Percentiles rank a stretch among this genome's conserved stretches.
Evolutionary conservation across 2,797 vertebrate genomes (phyloP).

Genomic region (Mycteria americana): DNA sequence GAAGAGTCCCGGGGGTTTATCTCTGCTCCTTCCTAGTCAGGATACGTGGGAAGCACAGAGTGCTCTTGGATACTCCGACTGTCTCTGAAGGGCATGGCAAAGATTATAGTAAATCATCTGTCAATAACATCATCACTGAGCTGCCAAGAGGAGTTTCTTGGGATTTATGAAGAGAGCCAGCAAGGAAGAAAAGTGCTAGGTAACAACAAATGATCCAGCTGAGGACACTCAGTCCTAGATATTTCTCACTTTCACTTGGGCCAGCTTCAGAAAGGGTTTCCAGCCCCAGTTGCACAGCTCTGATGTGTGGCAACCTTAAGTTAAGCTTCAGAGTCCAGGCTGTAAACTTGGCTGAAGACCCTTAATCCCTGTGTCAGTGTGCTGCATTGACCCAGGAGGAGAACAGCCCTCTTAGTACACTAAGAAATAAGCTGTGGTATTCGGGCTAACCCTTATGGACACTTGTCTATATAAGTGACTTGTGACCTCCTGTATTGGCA

Average conservation of each 20-base stretch:
- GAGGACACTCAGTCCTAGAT: not conserved
- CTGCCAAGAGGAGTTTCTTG: not conserved
- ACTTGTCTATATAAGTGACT: rapidly evolving
- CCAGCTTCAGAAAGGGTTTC: not conserved
- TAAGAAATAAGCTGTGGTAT: not conserved
- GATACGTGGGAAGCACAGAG: not conserved
- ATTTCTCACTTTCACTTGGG: not conserved
- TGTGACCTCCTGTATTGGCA: not conserved
- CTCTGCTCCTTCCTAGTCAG: not conserved
- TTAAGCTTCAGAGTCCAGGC: not conserved
- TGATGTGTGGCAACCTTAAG: not conserved
- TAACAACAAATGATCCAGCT: not conserved
- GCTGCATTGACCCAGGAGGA: not conserved
- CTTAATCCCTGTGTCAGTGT: not conserved
- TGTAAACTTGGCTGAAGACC: not conserved
- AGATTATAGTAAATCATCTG: not conserved
- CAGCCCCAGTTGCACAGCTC: rapidly evolving
- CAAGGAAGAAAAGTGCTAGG: not conserved
- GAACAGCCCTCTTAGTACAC: not conserved
- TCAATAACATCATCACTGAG: not conserved
- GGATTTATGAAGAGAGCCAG: conserved; percentile 5
- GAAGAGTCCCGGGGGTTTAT: not conserved
- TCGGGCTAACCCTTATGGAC: not conserved
- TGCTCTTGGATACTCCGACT: not conserved
- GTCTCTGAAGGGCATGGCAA: not conserved